Evolutionary conservation across 2,113 vertebrate species (phyloP).

Genomic region (Nerophis ophidion): DNA sequence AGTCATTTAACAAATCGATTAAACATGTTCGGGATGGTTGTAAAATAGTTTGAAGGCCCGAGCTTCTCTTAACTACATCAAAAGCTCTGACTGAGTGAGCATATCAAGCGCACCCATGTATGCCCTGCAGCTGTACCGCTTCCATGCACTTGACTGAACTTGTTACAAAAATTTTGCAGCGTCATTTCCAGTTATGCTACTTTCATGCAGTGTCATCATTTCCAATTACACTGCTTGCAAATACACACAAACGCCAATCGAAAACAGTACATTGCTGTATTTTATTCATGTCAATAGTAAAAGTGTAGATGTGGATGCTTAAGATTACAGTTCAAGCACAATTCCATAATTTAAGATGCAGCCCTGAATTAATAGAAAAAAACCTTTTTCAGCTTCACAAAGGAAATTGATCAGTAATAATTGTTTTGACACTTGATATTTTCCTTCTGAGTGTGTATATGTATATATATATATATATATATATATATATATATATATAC

Average conservation of each 20-base stretch:
- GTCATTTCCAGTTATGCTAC: no score
- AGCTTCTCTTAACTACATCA: no score
- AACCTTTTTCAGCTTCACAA: slow-evolving; percentile 35
- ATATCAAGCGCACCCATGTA: slow-evolving; percentile 21
- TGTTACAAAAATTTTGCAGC: no score
- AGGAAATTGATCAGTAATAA: slow-evolving; percentile 58
- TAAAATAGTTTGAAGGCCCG: no score
- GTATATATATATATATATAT: neutral
- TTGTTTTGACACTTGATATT: slow-evolving; percentile 44
- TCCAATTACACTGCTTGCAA: neutral
- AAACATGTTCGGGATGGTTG: no score
- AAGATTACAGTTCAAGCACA: slow-evolving; percentile 54
- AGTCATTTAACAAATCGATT: neutral
- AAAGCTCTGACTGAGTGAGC: fast-evolving
- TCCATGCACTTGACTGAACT: no score
- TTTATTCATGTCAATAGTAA: slow-evolving; percentile 71
- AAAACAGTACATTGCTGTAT: slow-evolving; percentile 64
- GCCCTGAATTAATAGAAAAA: slow-evolving; percentile 49
- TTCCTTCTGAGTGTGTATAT: slow-evolving; percentile 10
- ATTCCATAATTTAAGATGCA: slow-evolving; percentile 47
- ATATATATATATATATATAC: slow-evolving; percentile 5
- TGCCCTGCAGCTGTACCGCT: neutral
- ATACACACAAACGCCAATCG: slow-evolving; percentile 10
- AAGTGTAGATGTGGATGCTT: slow-evolving; percentile 50
- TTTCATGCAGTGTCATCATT: neutral